Evolutionary conservation across 1,140 invertebrate genomes (phyloP).

Genomic region (Liolophura sinensis): DNA sequence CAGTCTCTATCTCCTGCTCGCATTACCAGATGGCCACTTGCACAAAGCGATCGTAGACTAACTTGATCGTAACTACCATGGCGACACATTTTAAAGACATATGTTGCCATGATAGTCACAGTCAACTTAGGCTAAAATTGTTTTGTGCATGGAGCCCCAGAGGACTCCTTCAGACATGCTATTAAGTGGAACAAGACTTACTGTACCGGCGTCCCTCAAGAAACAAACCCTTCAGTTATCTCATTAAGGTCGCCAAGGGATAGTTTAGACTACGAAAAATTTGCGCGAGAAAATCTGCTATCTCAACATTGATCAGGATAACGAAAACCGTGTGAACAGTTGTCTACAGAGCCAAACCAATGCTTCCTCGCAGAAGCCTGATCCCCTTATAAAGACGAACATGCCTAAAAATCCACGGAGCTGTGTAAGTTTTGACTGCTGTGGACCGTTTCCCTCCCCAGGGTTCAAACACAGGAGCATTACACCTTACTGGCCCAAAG

Average conservation of each 20-base stretch:
- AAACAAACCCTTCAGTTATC: constrained; percentile 26
- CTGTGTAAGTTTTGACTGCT: constrained; percentile 29
- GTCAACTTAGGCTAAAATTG: no score
- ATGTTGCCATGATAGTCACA: no score
- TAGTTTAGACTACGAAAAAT: no score
- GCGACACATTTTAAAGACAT: no score
- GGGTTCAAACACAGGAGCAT: constrained; percentile 28
- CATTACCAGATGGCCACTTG: no score
- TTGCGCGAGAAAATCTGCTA: constrained; percentile 48
- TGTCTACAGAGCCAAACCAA: constrained; percentile 37
- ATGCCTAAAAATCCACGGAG: constrained; percentile 28
- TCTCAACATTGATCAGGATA: constrained; percentile 36
- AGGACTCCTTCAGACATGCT: no score
- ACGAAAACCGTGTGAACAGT: constrained; percentile 28
- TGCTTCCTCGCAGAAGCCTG: constrained; percentile 12
- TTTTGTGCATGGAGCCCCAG: no score
- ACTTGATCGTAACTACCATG: no score
- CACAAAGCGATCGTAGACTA: no score
- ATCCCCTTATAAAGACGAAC: constrained; percentile 29
- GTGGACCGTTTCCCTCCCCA: constrained; percentile 30
- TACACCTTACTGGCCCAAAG: constrained; percentile 21
- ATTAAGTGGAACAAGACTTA: no score
- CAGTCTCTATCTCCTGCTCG: no score
- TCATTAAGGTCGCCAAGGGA: no score
- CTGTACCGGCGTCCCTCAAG: constrained; percentile 20